phyloP scores from a whole-genome alignment of 2,113 vertebrate species.

The Pristiophorus japonicus region DNA sequence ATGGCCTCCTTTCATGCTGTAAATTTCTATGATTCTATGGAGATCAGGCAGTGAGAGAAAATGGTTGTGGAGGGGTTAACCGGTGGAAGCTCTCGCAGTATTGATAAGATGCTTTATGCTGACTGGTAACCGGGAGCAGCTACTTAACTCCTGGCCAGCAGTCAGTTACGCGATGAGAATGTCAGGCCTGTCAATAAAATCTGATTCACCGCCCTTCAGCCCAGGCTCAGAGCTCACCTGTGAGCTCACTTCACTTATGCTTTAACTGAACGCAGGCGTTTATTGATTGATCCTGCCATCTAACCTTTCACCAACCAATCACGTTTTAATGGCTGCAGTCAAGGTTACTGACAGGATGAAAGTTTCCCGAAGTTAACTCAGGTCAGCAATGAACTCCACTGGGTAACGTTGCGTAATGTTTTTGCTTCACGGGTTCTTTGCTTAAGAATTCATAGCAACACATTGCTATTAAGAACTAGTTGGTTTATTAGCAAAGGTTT shows the following conservation, averaged over 20 bases:
- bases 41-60: background rate
- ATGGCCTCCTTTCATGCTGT: too few relatives aligned
- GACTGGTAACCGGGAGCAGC: background rate
- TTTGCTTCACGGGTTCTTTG: too few relatives aligned
- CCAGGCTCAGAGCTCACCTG: background rate
- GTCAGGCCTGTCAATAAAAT: conserved; percentile 29
- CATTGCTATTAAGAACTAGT: too few relatives aligned
- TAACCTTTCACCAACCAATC: background rate
- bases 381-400: background rate
- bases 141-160: background rate
- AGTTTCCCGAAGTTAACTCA: background rate
- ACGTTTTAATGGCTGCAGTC: background rate
- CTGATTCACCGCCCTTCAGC: background rate
- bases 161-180: background rate
- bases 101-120: background rate
- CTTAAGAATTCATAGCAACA: too few relatives aligned
- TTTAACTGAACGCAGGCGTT: background rate
- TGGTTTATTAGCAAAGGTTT: too few relatives aligned
- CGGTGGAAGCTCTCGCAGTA: background rate
- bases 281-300: background rate
- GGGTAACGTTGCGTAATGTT: background rate
- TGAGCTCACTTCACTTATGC: background rate
- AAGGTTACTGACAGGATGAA: background rate
- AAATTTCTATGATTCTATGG: too few relatives aligned
- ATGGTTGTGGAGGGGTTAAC: background rate